Evolutionary conservation across 2,113 vertebrate species (phyloP), one percentile per base, ranked within the genome.

Genomic region (Elachura formosa): DNA sequence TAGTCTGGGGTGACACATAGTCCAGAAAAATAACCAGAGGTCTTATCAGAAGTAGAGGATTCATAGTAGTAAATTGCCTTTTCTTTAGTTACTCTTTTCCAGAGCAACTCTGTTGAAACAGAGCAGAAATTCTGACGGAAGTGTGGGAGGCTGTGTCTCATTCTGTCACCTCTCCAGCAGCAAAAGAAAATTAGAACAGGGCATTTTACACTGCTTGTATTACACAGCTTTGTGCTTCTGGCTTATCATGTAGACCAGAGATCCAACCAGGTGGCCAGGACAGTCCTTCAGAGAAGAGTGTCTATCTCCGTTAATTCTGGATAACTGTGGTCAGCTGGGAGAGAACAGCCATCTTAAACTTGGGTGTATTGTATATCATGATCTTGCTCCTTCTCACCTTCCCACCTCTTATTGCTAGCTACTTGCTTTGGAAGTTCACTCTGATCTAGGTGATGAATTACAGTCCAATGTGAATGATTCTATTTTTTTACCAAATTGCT

Each of bases 221-320:
- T 67, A 54, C 74, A 75, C 36, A 1, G 0, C 16, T 52, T 22
- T 46, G 24, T 55, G 31, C 45, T 85, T 72, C 54, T 83, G 33
- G 14, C 18, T 87, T 81, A 46, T 74, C 0, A 0, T n/a, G 56
- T 58, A 33, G 33, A 59, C 20, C 0, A 0, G 48, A 72, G 75
- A 48, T 26, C 40, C 52, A 83, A 55, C 24, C 1, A 1, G 5
- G 28, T 75, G 58, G 31, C 40, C 25, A 10, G 17, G 58, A 63
- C 12, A 56, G 36, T 41, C 34, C 85, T 82, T 51, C 80, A 43
- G 31, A 87, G 36, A 55, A 56, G 5, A 34, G 26, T 59, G 10
- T 48, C 23, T 25, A 3, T 75, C 46, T 74, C 34, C 18, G 11
- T 45, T 55, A 72, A 15, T 23, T 6, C 5, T 43, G 34, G 28